Conservation (phyloP, 2,113 vertebrate genomes). For the Aptenodytes patagonicus region DNA sequence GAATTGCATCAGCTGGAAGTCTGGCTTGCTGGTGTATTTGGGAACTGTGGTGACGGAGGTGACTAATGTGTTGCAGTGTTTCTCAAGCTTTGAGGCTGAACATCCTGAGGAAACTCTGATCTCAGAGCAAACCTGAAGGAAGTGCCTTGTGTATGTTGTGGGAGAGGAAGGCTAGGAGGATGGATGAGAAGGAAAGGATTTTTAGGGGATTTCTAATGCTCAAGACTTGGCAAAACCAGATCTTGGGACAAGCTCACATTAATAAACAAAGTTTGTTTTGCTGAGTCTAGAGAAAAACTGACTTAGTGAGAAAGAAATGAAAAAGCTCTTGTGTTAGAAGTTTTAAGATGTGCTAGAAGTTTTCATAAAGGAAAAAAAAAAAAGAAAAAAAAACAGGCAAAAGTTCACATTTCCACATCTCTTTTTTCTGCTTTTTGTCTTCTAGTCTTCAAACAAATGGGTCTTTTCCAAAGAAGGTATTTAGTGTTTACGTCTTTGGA, state of each 20-base stretch:
- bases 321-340: constrained; percentile 4
- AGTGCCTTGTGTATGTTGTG: constrained; percentile 43
- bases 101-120: constrained; percentile 64
- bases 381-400: too few species aligned
- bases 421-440: neutral
- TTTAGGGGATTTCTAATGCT: constrained; percentile 60
- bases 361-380: neutral
- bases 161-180: constrained; percentile 27
- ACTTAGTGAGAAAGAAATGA: constrained; percentile 13
- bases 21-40: constrained; percentile 30
- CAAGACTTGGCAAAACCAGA: constrained; percentile 24
- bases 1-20: constrained; percentile 42
- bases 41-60: constrained; percentile 41
- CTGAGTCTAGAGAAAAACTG: constrained; percentile 51
- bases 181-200: constrained; percentile 41
- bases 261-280: constrained; percentile 47
- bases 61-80: constrained; percentile 50
- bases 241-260: constrained; percentile 3
- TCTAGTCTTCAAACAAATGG: neutral
- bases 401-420: neutral
- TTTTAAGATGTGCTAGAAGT: neutral
- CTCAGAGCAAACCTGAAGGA: constrained; percentile 56
- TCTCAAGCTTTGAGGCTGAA: constrained; percentile 45
- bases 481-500: neutral
- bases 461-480: neutral